phyloP scores from a whole-genome alignment of 2,888 invertebrate species.

The Conomelus anceps region DNA sequence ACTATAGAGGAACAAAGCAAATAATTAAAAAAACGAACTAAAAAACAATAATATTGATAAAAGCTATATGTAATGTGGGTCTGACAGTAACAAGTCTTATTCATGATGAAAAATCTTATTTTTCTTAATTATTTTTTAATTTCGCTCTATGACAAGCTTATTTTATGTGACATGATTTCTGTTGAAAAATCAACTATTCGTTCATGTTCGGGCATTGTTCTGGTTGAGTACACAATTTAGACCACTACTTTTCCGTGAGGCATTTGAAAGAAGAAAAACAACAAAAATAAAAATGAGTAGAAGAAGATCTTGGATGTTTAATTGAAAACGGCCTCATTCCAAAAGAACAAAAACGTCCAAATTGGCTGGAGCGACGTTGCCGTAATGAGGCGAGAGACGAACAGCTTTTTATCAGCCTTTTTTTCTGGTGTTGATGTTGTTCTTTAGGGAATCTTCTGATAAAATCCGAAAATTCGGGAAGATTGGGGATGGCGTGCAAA shows the following conservation, averaged over 20 bases:
- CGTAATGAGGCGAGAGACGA: background rate
- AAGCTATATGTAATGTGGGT: no score
- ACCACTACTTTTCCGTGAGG: background rate
- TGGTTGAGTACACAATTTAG: background rate
- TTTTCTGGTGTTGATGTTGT: background rate
- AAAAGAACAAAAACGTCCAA: background rate
- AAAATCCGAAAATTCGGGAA: background rate
- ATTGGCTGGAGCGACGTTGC: background rate
- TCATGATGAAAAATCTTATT: no score
- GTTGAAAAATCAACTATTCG: background rate
- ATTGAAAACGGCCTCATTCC: background rate
- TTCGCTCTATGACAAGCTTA: background rate
- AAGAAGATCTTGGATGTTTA: background rate
- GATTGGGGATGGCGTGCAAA: background rate
- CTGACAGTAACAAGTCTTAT: no score
- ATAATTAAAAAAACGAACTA: no score
- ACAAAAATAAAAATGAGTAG: background rate
- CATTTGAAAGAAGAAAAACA: background rate
- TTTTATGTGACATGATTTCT: background rate
- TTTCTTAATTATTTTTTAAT: background rate
- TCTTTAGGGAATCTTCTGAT: background rate
- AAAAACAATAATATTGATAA: no score
- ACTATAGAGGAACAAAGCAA: no score
- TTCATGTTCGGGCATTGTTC: background rate
- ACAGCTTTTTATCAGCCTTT: background rate